Percentiles rank a stretch among this genome's conserved stretches.
Conservation (phyloP, 2,113 vertebrate species). For the Tragelaphus imberbis region DNA sequence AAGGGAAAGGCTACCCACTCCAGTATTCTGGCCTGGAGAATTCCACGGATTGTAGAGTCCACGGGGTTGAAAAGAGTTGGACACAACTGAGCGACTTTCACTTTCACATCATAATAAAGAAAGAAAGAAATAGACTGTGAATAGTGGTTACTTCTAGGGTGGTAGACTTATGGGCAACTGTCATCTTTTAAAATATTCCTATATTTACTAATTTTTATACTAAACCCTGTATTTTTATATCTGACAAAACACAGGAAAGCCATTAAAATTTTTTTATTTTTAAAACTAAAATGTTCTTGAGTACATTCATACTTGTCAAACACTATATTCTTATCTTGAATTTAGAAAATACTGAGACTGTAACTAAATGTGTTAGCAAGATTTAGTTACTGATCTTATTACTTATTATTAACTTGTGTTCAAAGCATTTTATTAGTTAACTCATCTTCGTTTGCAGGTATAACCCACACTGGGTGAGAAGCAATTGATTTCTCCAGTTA, state of each 20-base stretch:
- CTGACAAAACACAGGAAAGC: not conserved
- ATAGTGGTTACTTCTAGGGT: not conserved
- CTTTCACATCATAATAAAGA: not conserved
- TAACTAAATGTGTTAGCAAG: not conserved
- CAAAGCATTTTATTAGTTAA: not conserved
- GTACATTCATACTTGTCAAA: not conserved
- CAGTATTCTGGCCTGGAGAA: not conserved
- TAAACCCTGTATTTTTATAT: not conserved
- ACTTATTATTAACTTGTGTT: not conserved
- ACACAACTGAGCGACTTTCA: not conserved
- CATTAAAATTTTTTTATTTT: not conserved
- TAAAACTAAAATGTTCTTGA: not conserved
- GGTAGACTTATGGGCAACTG: not conserved
- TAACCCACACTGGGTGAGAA: not conserved
- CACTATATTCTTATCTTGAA: not conserved
- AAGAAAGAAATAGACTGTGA: not conserved
- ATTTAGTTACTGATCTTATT: not conserved
- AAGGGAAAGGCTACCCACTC: not conserved
- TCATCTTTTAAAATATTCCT: not conserved
- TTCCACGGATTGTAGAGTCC: not conserved
- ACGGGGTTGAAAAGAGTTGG: not conserved
- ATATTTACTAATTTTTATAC: not conserved
- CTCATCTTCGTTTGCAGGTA: not conserved
- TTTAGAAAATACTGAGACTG: not conserved
- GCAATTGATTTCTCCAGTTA: not conserved